Percentiles rank a stretch among this genome's conserved stretches.
Evolutionary conservation across 1,140 invertebrate genomes (phyloP).

Genomic region (Diorhabda sublineata): DNA sequence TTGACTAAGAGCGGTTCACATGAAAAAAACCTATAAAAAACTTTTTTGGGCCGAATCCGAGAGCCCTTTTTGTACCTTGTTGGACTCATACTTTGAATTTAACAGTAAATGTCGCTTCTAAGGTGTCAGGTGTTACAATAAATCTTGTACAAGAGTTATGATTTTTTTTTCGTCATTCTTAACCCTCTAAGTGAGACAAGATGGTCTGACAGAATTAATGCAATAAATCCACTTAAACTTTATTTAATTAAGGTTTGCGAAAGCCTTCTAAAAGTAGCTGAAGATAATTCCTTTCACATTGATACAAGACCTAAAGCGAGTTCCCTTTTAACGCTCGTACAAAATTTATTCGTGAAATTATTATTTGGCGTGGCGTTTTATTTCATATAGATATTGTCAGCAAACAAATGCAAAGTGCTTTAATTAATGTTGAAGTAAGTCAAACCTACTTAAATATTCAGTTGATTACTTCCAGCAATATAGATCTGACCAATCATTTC

Average conservation of each 20-base stretch:
- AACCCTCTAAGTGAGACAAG: constrained; percentile 28
- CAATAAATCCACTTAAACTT: constrained; percentile 17
- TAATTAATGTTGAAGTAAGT: constrained; percentile 13
- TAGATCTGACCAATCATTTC: neutral
- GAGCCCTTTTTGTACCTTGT: constrained; percentile 34
- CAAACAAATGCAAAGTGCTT: constrained; percentile 17
- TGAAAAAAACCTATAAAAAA: constrained; percentile 6
- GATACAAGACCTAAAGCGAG: constrained; percentile 29
- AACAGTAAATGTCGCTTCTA: constrained; percentile 28
- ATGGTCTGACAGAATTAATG: constrained; percentile 29
- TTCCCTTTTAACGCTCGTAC: constrained; percentile 18
- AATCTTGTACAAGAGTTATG: constrained; percentile 26
- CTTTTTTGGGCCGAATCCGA: constrained; percentile 24
- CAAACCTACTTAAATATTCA: constrained; percentile 17
- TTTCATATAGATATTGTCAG: too few species aligned
- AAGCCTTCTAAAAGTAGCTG: constrained; percentile 10
- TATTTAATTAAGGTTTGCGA: constrained; percentile 21
- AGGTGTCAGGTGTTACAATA: constrained; percentile 15
- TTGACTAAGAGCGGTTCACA: neutral
- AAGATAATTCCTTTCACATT: constrained; percentile 15
- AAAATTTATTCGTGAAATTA: constrained; percentile 29
- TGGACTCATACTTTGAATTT: constrained; percentile 34
- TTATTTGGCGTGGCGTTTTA: too few species aligned
- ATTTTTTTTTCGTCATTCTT: constrained; percentile 27
- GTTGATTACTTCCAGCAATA: neutral